Percentiles rank a stretch among this genome's conserved stretches.
Conservation (phyloP, 1,140 invertebrate species). For the Camponotus floridanus region DNA sequence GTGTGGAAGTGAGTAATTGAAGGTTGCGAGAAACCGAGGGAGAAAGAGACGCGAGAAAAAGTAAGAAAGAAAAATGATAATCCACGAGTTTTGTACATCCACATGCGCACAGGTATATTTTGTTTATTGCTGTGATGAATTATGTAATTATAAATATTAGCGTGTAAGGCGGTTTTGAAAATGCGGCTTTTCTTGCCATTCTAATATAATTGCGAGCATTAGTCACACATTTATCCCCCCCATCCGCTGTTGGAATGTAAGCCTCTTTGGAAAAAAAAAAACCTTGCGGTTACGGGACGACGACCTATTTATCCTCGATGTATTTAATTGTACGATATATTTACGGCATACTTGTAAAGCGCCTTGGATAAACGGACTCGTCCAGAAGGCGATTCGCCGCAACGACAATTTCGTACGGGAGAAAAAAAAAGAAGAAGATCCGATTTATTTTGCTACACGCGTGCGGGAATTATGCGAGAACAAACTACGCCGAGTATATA, state of each 20-base stretch:
- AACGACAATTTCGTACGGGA: constrained; percentile 52
- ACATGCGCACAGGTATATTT: constrained; percentile 82
- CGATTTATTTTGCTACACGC: constrained; percentile 63
- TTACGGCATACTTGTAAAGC: constrained; percentile 58
- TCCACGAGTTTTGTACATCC: constrained; percentile 55
- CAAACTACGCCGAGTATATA: constrained; percentile 35
- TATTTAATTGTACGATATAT: constrained; percentile 64
- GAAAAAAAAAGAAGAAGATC: neutral
- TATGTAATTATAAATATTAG: constrained; percentile 84
- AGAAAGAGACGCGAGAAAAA: neutral
- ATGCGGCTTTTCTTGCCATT: constrained; percentile 83
- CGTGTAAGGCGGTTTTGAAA: constrained; percentile 81
- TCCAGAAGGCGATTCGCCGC: constrained; percentile 50
- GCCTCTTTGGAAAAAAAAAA: constrained; percentile 18
- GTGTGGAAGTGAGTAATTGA: constrained; percentile 24
- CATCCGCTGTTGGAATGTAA: constrained; percentile 16
- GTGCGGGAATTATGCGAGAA: constrained; percentile 54
- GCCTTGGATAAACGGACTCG: constrained; percentile 58
- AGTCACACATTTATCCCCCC: constrained; percentile 28
- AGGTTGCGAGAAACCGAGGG: constrained; percentile 2
- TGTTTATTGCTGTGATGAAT: constrained; percentile 86
- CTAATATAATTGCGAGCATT: constrained; percentile 68
- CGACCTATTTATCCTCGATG: constrained; percentile 61
- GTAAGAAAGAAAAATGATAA: constrained; percentile 15
- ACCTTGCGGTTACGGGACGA: constrained; percentile 41